A percentile compares a stretch with the other conserved stretches of the same genome.
Evolutionary conservation across 2,113 vertebrate species (phyloP).

Genomic region (Megaptera novaeangliae): DNA sequence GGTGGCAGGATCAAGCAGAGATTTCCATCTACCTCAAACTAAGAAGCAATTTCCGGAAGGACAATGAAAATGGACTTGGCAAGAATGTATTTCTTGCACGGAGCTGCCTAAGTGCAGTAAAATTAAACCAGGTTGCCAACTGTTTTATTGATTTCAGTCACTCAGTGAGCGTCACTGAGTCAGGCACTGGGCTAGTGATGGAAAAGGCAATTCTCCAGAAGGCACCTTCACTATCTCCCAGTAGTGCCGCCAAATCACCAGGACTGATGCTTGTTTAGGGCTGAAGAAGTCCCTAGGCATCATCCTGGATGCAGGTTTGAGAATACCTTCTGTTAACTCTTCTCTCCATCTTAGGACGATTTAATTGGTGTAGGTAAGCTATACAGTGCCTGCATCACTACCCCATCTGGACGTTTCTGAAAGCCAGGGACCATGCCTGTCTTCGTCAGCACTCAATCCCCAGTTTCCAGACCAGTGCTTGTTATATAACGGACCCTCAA

Average conservation of each 20-base stretch:
- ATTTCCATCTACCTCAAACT: background rate
- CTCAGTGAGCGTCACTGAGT: background rate
- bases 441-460: background rate
- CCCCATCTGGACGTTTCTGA: background rate
- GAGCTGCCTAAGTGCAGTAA: background rate
- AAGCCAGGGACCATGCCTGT: background rate
- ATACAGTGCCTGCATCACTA: background rate
- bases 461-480: background rate
- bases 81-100: background rate
- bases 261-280: background rate
- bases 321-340: background rate
- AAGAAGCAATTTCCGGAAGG: background rate
- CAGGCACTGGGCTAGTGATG: background rate
- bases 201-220: background rate
- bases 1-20: background rate
- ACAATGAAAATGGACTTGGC: background rate
- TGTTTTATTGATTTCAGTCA: background rate
- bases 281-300: background rate
- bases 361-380: background rate
- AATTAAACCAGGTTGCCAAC: background rate
- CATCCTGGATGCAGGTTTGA: background rate
- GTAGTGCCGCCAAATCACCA: fast-evolving
- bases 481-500: background rate
- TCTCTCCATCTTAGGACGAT: background rate
- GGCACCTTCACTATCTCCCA: background rate